Percentiles rank a stretch among this genome's conserved stretches.
phyloP scores from a whole-genome alignment of 1,140 invertebrate genomes.

The Coenobita brevimanus region DNA sequence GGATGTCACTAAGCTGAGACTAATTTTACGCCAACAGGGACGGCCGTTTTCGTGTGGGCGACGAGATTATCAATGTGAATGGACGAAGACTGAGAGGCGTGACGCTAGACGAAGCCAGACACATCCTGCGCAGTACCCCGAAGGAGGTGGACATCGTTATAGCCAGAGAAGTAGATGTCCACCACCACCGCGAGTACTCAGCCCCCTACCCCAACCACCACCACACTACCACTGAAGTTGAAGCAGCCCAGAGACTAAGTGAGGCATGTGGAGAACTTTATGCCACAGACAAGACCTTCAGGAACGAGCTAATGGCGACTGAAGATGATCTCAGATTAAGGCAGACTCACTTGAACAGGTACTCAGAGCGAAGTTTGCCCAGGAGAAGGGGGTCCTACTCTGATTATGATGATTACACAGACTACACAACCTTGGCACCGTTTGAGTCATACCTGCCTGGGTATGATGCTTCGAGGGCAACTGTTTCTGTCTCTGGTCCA shows the following conservation, averaged over 20 bases:
- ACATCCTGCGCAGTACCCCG: slow-evolving; percentile 79
- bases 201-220: slow-evolving; percentile 11
- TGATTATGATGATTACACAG: slow-evolving; percentile 50
- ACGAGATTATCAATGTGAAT: slow-evolving; percentile 91
- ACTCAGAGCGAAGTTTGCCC: slow-evolving; percentile 36
- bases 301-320: slow-evolving; percentile 76
- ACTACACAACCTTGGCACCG: slow-evolving; percentile 45
- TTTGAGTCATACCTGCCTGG: slow-evolving; percentile 51
- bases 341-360: not conserved
- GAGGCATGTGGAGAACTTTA: slow-evolving; percentile 85
- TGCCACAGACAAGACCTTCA: slow-evolving; percentile 81
- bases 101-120: slow-evolving; percentile 84
- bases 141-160: slow-evolving; percentile 85
- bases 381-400: slow-evolving; percentile 44
- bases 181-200: slow-evolving; percentile 63
- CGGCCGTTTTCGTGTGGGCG: slow-evolving; percentile 83
- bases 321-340: slow-evolving; percentile 38
- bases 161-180: slow-evolving; percentile 71
- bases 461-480: slow-evolving; percentile 38
- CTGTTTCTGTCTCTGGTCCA: slow-evolving; percentile 46
- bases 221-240: slow-evolving; percentile 78
- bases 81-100: slow-evolving; percentile 85
- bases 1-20: not conserved
- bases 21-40: slow-evolving; percentile 30
- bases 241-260: slow-evolving; percentile 80